Evolutionary conservation across 2,113 vertebrate genomes (phyloP).

Genomic region (Leptobrachium ailaonicum): DNA sequence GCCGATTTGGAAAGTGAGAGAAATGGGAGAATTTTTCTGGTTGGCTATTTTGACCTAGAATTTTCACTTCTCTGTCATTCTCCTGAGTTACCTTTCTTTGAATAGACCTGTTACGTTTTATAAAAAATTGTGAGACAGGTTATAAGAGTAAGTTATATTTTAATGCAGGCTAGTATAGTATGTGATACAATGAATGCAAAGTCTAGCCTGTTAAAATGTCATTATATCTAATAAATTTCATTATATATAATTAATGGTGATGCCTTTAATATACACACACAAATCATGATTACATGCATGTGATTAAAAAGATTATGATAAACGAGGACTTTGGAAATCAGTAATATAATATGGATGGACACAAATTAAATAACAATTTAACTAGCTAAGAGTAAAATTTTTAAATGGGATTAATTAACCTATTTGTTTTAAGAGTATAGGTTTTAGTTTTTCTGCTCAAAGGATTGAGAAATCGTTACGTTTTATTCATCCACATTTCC

Average conservation of each 20-base stretch:
- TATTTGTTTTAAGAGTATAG: not conserved
- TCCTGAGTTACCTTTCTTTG: too few species aligned
- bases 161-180: not conserved
- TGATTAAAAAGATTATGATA: not conserved
- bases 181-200: not conserved
- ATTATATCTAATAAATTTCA: not conserved
- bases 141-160: slow-evolving; percentile 18
- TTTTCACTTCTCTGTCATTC: too few species aligned
- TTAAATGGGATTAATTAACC: too few species aligned
- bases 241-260: not conserved
- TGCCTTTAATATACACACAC: not conserved
- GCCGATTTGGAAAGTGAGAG: too few species aligned
- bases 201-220: not conserved
- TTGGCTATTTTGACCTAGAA: too few species aligned
- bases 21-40: too few species aligned
- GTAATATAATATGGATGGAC: not conserved
- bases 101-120: not conserved
- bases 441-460: too few species aligned
- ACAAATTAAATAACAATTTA: too few species aligned
- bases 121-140: slow-evolving; percentile 9
- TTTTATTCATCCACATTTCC: too few species aligned
- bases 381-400: too few species aligned
- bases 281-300: not conserved
- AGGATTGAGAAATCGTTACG: too few species aligned
- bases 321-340: not conserved